phyloP scores from a whole-genome alignment of 2,113 vertebrate species.

The Scartelaos histophorus region DNA sequence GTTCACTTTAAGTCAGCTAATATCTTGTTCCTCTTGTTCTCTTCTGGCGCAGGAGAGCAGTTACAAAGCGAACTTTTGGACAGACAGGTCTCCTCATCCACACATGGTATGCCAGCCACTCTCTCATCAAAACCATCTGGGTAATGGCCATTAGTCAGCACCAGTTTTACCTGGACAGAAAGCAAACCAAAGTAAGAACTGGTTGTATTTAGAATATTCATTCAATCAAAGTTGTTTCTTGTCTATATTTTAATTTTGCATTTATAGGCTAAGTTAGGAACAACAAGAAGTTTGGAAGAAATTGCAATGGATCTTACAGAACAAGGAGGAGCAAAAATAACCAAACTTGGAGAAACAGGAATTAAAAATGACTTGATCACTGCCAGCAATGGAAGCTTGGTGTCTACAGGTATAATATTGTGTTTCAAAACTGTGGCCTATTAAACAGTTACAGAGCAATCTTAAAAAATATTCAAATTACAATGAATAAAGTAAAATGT shows the following conservation, averaged over 20 bases:
- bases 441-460: not conserved
- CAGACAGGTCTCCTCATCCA: conserved; percentile 94
- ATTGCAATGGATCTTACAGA: conserved; percentile 93
- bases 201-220: not conserved
- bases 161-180: conserved; percentile 98
- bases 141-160: conserved; percentile 99
- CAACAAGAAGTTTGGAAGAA: conserved; percentile 88
- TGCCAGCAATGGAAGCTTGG: conserved; percentile 94
- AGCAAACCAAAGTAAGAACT: conserved; percentile 95
- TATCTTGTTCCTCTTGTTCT: not conserved
- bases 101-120: conserved; percentile 97
- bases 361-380: conserved; percentile 93
- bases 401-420: conserved; percentile 86
- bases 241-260: not conserved
- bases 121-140: conserved; percentile 98
- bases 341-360: conserved; percentile 80
- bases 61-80: conserved; percentile 93
- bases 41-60: conserved; percentile 82
- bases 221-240: not conserved
- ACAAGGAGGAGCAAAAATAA: conserved; percentile 81
- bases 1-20: not conserved
- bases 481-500: too few relatives aligned
- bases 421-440: not conserved
- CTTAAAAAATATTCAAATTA: too few relatives aligned
- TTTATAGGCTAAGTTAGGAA: conserved; percentile 87